A percentile compares a stretch with the other conserved stretches of the same genome.
phyloP scores from a whole-genome alignment of 2,888 invertebrate genomes.

The Thecophora atra region DNA sequence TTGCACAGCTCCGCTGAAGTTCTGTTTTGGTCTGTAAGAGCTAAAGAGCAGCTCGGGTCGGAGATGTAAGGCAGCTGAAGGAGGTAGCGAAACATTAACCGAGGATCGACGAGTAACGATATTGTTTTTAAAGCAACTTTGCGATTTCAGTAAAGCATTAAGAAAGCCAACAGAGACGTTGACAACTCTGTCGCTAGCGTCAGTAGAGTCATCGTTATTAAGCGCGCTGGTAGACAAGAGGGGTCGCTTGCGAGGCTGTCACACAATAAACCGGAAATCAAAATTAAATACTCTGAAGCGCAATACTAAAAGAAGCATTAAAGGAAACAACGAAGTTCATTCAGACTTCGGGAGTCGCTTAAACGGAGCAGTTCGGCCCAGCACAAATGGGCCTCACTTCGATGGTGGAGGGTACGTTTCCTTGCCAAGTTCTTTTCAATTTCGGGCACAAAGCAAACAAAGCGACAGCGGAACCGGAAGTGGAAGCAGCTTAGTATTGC shows the following conservation, averaged over 20 bases:
- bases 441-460: constrained; percentile 4
- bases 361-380: constrained; percentile 32
- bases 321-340: constrained; percentile 38
- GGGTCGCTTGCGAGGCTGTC: constrained; percentile 8
- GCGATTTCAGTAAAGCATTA: constrained; percentile 12
- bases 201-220: constrained; percentile 17
- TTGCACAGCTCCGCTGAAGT: not conserved
- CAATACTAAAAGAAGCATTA: not conserved
- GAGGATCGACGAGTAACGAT: not conserved
- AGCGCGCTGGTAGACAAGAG: not conserved
- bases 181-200: not conserved
- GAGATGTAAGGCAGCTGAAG: too few relatives aligned
- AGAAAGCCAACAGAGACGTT: constrained; percentile 4
- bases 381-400: not conserved
- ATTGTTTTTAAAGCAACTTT: not conserved
- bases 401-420: not conserved
- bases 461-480: constrained; percentile 10
- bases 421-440: not conserved
- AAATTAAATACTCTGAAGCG: not conserved
- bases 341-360: constrained; percentile 42
- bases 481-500: constrained; percentile 6
- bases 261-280: constrained; percentile 25
- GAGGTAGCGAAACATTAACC: too few relatives aligned
- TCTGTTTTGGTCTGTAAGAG: not conserved
- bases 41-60: not conserved